Evolutionary conservation across 2,888 invertebrate species (phyloP).

Genomic region (Lasioglossum calceatum): DNA sequence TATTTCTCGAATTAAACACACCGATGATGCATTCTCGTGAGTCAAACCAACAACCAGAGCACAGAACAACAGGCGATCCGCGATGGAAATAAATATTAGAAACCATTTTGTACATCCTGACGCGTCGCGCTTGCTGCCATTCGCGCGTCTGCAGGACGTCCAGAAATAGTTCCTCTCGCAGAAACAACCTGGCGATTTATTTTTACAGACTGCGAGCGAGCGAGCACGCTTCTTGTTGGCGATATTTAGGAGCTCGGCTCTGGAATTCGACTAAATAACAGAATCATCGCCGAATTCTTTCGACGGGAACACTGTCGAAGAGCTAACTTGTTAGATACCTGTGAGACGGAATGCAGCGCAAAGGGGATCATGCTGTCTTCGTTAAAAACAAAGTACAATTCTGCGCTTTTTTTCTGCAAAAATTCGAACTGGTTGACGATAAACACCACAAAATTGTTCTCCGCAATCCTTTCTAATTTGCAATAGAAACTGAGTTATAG

Average conservation of each 20-base stretch:
- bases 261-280: conserved; percentile 8
- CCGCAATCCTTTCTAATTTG: no score
- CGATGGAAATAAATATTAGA: background rate
- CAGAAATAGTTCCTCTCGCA: conserved; percentile 32
- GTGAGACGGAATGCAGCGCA: background rate
- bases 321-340: background rate
- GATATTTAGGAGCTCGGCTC: conserved; percentile 25
- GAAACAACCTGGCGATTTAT: conserved; percentile 24
- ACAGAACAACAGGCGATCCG: background rate
- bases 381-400: no score
- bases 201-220: conserved; percentile 28
- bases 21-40: conserved; percentile 43
- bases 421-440: no score
- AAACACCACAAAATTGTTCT: no score
- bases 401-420: no score
- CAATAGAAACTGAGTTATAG: no score
- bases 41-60: conserved; percentile 17
- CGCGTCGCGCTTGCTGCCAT: background rate
- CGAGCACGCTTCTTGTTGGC: background rate
- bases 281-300: background rate
- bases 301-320: background rate
- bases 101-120: background rate
- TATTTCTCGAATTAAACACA: background rate
- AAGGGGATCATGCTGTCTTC: background rate
- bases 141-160: conserved; percentile 3